A percentile compares a stretch with the other conserved stretches of the same genome.
Evolutionary conservation across 2,888 invertebrate genomes (phyloP).

Genomic region (Cerastis leucographa): DNA sequence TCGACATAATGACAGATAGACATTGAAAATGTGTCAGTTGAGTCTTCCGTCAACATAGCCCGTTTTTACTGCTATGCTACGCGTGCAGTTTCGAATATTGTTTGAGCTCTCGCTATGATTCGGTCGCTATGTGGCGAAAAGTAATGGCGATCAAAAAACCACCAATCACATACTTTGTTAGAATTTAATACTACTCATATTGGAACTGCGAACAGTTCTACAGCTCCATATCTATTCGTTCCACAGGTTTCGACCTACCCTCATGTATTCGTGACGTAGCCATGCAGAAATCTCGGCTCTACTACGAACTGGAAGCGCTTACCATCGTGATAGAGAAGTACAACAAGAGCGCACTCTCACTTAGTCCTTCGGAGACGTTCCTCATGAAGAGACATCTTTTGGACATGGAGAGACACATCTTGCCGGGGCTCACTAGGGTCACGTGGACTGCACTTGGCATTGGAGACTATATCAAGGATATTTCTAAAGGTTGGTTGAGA

Average conservation of each 20-base stretch:
- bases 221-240: not conserved
- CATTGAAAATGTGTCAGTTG: no score
- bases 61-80: no score
- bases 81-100: no score
- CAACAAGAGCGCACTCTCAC: slow-evolving; percentile 91
- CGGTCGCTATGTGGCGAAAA: not conserved
- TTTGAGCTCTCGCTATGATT: not conserved
- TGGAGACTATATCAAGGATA: slow-evolving; percentile 92
- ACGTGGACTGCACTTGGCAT: slow-evolving; percentile 97
- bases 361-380: slow-evolving; percentile 93
- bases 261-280: slow-evolving; percentile 88
- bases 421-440: slow-evolving; percentile 95
- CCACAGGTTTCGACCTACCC: slow-evolving; percentile 85
- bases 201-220: not conserved
- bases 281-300: slow-evolving; percentile 92
- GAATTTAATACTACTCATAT: not conserved
- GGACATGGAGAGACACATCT: slow-evolving; percentile 93
- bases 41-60: no score
- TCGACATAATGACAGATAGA: no score
- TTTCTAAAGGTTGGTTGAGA: slow-evolving; percentile 80
- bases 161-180: not conserved
- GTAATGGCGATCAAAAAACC: not conserved
- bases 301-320: slow-evolving; percentile 92
- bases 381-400: slow-evolving; percentile 93
- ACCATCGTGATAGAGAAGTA: slow-evolving; percentile 91